Conservation (phyloP, 1,140 invertebrate species). For the Zaprionus camerounensis region DNA sequence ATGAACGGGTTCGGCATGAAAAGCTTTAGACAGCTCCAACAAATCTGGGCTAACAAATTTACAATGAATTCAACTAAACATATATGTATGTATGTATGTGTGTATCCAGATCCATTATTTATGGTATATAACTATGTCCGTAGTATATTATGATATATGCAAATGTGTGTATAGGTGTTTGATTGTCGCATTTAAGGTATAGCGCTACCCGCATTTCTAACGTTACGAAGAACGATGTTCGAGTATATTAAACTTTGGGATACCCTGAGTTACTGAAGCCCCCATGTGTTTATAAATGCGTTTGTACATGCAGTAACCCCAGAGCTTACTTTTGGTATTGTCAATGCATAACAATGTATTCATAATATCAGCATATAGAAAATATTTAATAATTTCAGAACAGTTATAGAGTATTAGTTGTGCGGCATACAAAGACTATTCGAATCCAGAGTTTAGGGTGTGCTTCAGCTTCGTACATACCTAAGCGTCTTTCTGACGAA, state of each 20-base stretch:
- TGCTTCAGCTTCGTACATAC: conserved; percentile 6
- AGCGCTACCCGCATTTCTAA: conserved; percentile 19
- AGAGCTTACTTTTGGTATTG: not conserved
- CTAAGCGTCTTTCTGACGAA: not conserved
- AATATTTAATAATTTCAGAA: not conserved
- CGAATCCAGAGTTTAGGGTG: conserved; percentile 2
- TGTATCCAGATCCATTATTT: not conserved
- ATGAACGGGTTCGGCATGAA: conserved; percentile 68
- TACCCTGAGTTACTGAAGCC: not conserved
- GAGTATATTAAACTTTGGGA: not conserved
- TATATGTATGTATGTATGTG: not conserved
- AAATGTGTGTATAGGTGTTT: not conserved
- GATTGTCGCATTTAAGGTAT: not conserved
- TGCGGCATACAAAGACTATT: not conserved
- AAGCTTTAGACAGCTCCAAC: conserved; percentile 50
- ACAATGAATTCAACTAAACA: conserved; percentile 49
- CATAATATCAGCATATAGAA: not conserved
- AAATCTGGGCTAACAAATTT: conserved; percentile 52
- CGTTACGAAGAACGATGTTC: not conserved
- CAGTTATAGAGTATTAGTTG: not conserved
- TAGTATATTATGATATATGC: conserved; percentile 1
- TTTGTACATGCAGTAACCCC: not conserved
- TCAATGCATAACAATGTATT: not conserved
- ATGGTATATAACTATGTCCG: not conserved
- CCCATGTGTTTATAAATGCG: not conserved